phyloP scores from a whole-genome alignment of 2,113 vertebrate genomes.

The Himantopus leucocephalus region DNA sequence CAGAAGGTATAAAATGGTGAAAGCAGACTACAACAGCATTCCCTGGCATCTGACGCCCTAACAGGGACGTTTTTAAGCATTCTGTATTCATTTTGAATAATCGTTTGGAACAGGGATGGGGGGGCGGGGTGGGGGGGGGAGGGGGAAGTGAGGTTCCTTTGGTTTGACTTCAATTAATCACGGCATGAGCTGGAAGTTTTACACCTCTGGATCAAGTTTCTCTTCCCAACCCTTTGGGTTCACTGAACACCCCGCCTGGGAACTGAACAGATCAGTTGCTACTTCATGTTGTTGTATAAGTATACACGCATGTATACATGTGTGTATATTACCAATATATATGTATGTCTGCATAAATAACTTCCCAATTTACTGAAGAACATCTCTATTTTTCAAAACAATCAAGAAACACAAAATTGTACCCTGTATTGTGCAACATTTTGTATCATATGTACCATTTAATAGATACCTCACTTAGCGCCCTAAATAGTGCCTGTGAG shows the following conservation, averaged over 20 bases:
- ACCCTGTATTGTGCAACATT: background rate
- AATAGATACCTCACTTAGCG: background rate
- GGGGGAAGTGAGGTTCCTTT: background rate
- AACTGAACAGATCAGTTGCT: background rate
- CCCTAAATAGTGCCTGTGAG: background rate
- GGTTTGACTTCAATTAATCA: background rate
- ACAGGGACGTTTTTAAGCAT: slow-evolving; percentile 1
- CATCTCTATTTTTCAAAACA: background rate
- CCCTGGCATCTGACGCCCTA: background rate
- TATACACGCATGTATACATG: accelerated
- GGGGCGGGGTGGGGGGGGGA: background rate
- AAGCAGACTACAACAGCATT: slow-evolving; percentile 49
- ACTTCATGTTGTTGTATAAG: background rate
- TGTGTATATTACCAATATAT: background rate
- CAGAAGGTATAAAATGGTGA: slow-evolving; percentile 36
- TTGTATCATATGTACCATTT: background rate
- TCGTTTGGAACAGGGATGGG: background rate
- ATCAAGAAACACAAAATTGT: background rate
- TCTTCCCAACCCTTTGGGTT: background rate
- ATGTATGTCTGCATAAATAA: background rate
- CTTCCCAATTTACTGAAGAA: background rate
- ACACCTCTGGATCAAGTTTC: background rate
- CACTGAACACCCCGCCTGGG: background rate
- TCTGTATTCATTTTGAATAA: slow-evolving; percentile 3
- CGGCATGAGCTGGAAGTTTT: background rate